Evolutionary conservation across 2,888 invertebrate genomes (phyloP), one percentile per base, ranked within the genome.

Genomic region (Melieria crassipennis): DNA sequence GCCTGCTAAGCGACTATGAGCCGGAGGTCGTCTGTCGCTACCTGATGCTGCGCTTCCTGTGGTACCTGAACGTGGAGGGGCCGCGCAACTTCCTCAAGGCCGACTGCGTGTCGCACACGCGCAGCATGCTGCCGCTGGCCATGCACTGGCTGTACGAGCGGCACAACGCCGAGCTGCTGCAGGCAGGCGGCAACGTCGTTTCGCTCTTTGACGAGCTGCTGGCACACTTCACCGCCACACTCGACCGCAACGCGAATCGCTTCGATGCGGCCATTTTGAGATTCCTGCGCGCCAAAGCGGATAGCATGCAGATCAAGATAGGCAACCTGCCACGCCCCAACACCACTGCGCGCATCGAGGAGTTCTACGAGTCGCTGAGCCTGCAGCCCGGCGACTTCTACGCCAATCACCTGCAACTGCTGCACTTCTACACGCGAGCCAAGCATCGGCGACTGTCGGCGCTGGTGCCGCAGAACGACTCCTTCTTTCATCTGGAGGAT

Each of bases 131-230:
- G 73, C 76, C 78, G 4, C 62, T 71, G n/a, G 77, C 78, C 64
- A 79, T 77, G 76, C 73, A 73, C 16, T 79, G 77, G 76, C 64
- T 77, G 7, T 76, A 77, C 47, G 73, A 75, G 46, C 67, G 71
- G 1, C 64, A 75, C 6, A 69, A 74, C 62, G 42, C 62, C 0
- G 71, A 74, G 4, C 30, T 77, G 13, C 50, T 16, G 4, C 30
- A 64, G 1, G 77, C 76, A 11, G 61, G 69, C 7, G 10, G 58
- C 1, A 58, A 68, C 1, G 72, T 79, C 13, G 63, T 52, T 7
- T 47, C 60, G 6, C 61, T 79, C 0, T 79, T 77, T 55, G 52
- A 65, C 5, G 64, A 73, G 7, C 55, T 79, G 9, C 62, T 73
- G 45, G 47, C 67, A 30, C 75, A 74, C 9, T 78, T 78, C n/a